Base-by-base conservation (phyloP, 2,888 invertebrate species). In the Macropis europaea region DNA sequence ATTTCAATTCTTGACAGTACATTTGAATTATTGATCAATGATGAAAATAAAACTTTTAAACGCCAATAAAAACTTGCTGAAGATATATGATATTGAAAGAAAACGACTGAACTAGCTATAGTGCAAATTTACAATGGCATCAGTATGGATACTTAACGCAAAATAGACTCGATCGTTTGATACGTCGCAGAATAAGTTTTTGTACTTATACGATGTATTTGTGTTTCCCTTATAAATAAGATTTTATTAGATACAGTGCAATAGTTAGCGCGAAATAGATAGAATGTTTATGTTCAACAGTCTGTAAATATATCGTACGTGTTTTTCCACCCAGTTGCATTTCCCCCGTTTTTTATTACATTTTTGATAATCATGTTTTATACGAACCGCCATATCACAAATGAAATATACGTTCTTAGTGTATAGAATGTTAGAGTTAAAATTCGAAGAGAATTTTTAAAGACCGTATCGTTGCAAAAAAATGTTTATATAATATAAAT, bases 31-130 rank as follows among this genome's bases (percentile, higher is more conserved):
- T 5, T 5, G 2, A 13, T 50, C 17, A 17, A 9, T 5, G 22
- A 4, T 24, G n/a, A 3, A n/a, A n/a, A 5, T 9, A 13, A 13
- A 15, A 2, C 15, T 2, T 11, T 11, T 13, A 22, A 13, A 0
- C 11, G n/a, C 26, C 11, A 9, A 28, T 9, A 15, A 28, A 28
- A 34, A 11, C 43, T 9, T 11, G 15, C 22, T 38, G 17, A 52
- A 52, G n/a, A 0, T 2, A 15, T 28, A 13, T 42, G 47, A 15
- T 32, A 38, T 36, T 36, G 17, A 11, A 52, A 26, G 11, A 52
- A 45, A 52, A 59, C 9, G 69, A 70, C 69, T 59, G 69, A 70
- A 43, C 32, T 70, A 70, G 69, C 63, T 70, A 4, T 54, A 52
- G 19, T 24, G 13, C 59, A 48, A 9, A 59, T 24, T 30, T 52